Evolutionary conservation across 2,888 invertebrate species (phyloP).

Genomic region (Cremastobaeus sp.): DNA sequence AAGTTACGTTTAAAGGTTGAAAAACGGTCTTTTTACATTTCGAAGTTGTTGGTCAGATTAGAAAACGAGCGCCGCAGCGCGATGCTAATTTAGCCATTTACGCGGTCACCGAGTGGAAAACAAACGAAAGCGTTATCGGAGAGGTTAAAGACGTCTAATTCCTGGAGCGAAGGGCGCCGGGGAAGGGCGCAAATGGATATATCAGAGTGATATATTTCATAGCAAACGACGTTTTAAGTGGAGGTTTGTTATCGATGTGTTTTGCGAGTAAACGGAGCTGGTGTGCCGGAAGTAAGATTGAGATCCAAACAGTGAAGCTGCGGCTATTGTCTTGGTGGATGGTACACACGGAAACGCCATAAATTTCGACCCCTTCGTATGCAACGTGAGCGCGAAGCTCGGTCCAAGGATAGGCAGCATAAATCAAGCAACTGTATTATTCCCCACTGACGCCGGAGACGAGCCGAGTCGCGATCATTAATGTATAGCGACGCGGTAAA

Average conservation of each 20-base stretch:
- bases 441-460: constrained; percentile 44
- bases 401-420: constrained; percentile 44
- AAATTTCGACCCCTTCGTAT: constrained; percentile 63
- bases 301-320: constrained; percentile 53
- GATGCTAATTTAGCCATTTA: too few species aligned
- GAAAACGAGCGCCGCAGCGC: too few species aligned
- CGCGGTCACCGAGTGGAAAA: too few species aligned
- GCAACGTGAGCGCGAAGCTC: constrained; percentile 55
- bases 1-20: neutral
- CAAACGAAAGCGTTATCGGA: too few species aligned
- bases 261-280: constrained; percentile 43
- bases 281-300: constrained; percentile 55
- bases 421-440: constrained; percentile 60
- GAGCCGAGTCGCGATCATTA: constrained; percentile 45
- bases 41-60: too few species aligned
- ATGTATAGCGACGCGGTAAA: constrained; percentile 46
- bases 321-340: constrained; percentile 66
- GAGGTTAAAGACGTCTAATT: too few species aligned
- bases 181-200: constrained; percentile 22
- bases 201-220: constrained; percentile 37
- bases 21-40: too few species aligned
- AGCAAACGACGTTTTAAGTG: constrained; percentile 24
- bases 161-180: constrained; percentile 2
- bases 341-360: constrained; percentile 65
- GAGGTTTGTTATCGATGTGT: constrained; percentile 42